Conservation (phyloP, 1,140 invertebrate genomes). For the Apis cerana region DNA sequence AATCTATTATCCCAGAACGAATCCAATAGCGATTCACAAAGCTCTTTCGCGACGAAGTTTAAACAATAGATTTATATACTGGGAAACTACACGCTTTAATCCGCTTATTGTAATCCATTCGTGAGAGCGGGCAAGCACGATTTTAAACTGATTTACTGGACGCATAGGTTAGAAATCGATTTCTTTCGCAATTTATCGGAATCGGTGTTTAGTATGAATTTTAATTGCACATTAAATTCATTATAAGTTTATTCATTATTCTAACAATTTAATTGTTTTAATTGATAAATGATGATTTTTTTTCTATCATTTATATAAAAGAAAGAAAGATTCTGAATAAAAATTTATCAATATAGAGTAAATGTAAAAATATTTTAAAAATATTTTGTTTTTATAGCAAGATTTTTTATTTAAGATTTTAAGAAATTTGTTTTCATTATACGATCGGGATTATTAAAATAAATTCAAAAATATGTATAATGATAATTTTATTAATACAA, state of each 20-base stretch:
- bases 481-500: too few relatives aligned
- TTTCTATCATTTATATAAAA: too few relatives aligned
- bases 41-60: not conserved
- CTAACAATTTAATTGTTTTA: too few relatives aligned
- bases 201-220: not conserved
- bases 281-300: too few relatives aligned
- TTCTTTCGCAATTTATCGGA: not conserved
- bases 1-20: not conserved
- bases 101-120: slow-evolving; percentile 36
- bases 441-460: too few relatives aligned
- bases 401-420: too few relatives aligned
- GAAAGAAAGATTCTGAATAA: too few relatives aligned
- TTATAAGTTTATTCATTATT: not conserved
- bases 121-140: slow-evolving; percentile 17
- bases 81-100: slow-evolving; percentile 41
- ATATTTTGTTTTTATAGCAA: too few relatives aligned
- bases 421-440: too few relatives aligned
- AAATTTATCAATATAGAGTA: too few relatives aligned
- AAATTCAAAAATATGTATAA: too few relatives aligned
- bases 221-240: not conserved
- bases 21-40: not conserved
- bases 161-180: slow-evolving; percentile 4
- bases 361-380: too few relatives aligned
- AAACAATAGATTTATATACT: slow-evolving; percentile 24
- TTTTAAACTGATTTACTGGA: slow-evolving; percentile 14